Base-by-base conservation (phyloP, 2,888 invertebrate genomes). In the Chalcosyrphus nemorum region DNA sequence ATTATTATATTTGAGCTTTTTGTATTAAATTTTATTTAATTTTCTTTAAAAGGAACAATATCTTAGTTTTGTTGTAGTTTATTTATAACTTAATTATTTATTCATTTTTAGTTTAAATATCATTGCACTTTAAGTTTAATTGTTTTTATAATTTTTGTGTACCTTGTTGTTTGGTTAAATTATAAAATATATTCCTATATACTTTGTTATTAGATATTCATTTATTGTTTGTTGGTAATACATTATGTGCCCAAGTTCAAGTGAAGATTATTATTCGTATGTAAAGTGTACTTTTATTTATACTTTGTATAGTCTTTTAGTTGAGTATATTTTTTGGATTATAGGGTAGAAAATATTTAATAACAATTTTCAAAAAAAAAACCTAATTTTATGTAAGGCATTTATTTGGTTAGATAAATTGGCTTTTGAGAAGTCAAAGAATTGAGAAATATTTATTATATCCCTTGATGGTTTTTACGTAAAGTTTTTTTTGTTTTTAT, bases 191-290 rank as follows among this genome's bases (percentile, higher is more conserved):
- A 15, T 71, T 2, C 24, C 13, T 54, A 38, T 54, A 35, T 35
- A 32, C 24, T 29, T 66, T 27, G 4, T 13, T 27, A 27, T 38
- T 27, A 29, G 29, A 38, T 35, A 41, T 54, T 50, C n/a, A n/a
- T 71, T 41, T 24, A 24, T 66, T 27, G 9, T 66, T n/a, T 54
- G 24, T 54, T 63, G n/a, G n/a, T n/a, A n/a, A n/a, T n/a, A n/a
- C n/a, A 57, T 21, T 72, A 71, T 50, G 71, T 82, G 78, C 72
- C 63, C 61, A 35, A 50, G 43, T 68, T 78, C 78, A 84, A 84
- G 82, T 84, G 82, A 84, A 84, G 74, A 32, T 57, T 57, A 56
- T 54, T 45, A n/a, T 61, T 68, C 43, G 47, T 63, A 68, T 63
- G 47, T 78, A 29, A 66, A 50, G 66, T 82, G 65, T 82, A 68